Conservation (phyloP, 2,113 vertebrate species). For the Ahaetulla prasina region DNA sequence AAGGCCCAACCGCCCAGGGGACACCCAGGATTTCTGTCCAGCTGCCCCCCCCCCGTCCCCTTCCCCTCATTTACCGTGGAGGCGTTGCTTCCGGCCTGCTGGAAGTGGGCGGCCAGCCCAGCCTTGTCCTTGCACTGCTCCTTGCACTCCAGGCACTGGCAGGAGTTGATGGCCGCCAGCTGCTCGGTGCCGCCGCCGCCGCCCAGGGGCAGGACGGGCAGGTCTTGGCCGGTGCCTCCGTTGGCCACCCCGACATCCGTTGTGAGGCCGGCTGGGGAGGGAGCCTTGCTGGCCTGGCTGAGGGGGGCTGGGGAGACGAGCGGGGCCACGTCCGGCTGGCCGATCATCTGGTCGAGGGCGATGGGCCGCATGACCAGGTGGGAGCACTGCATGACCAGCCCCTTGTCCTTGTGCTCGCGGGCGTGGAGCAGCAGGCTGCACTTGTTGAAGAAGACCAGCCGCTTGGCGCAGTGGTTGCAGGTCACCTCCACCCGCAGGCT, state of each 20-base stretch:
- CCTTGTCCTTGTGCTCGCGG: conserved; percentile 94
- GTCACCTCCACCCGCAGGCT: conserved; percentile 96
- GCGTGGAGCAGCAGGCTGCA: conserved; percentile 93
- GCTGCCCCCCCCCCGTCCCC: too few relatives aligned
- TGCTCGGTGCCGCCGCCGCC: conserved; percentile 52
- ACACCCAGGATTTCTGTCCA: too few relatives aligned
- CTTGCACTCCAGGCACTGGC: conserved; percentile 87
- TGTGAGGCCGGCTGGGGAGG: conserved; percentile 23
- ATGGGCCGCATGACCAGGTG: conserved; percentile 93
- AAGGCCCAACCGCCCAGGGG: too few relatives aligned
- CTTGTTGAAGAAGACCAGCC: conserved; percentile 97
- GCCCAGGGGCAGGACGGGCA: conserved; percentile 73
- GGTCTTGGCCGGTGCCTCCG: conserved; percentile 24
- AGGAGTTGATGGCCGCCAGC: conserved; percentile 70
- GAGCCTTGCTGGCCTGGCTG: conserved; percentile 28
- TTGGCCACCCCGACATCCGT: conserved; percentile 54
- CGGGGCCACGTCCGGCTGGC: conserved; percentile 80
- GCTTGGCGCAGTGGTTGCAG: conserved; percentile 92
- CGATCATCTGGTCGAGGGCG: conserved; percentile 91
- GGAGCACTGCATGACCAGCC: conserved; percentile 96
- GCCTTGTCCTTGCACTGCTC: conserved; percentile 82
- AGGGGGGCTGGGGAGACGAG: conserved; percentile 62
- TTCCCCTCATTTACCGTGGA: conserved; percentile 51
- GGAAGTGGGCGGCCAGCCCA: conserved; percentile 84
- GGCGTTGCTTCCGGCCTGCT: conserved; percentile 63